Conservation (phyloP, 2,797 vertebrate genomes). For the Halcyon smyrnensis region DNA sequence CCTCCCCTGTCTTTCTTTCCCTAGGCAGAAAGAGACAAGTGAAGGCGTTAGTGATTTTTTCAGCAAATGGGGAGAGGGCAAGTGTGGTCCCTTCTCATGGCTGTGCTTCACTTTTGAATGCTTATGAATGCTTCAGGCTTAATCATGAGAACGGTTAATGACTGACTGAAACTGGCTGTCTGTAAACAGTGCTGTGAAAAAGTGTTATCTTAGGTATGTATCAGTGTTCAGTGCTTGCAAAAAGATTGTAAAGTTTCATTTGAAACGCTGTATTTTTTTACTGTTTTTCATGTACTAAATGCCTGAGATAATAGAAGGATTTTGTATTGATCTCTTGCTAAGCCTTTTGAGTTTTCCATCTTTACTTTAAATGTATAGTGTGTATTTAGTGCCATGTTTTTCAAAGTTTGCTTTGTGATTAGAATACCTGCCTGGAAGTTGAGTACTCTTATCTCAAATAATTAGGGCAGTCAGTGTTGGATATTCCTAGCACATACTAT, state of each 20-base stretch:
- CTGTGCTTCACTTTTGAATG: neutral
- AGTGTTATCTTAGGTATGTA: neutral
- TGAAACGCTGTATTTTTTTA: neutral
- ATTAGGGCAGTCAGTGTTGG: neutral
- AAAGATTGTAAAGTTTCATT: neutral
- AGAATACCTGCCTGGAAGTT: conserved; percentile 19
- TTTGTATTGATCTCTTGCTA: neutral
- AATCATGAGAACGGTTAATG: neutral
- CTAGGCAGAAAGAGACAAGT: no score
- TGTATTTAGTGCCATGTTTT: neutral
- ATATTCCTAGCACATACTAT: conserved; percentile 57
- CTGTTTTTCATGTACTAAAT: neutral
- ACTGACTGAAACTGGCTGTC: conserved; percentile 28
- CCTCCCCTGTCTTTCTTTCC: no score
- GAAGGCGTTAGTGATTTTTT: no score
- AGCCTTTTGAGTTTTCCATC: neutral
- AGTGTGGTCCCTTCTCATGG: neutral
- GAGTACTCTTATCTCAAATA: conserved; percentile 32
- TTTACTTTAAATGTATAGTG: neutral
- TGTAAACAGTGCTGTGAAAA: conserved; percentile 75
- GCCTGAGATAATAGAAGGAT: neutral
- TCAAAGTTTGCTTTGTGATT: neutral
- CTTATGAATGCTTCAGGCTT: conserved; percentile 8
- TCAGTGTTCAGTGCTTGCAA: neutral
- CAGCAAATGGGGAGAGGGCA: neutral